A percentile compares a stretch with the other conserved stretches of the same genome.
phyloP scores from a whole-genome alignment of 2,113 vertebrate genomes.

The Ptychochromis oligacanthus region DNA sequence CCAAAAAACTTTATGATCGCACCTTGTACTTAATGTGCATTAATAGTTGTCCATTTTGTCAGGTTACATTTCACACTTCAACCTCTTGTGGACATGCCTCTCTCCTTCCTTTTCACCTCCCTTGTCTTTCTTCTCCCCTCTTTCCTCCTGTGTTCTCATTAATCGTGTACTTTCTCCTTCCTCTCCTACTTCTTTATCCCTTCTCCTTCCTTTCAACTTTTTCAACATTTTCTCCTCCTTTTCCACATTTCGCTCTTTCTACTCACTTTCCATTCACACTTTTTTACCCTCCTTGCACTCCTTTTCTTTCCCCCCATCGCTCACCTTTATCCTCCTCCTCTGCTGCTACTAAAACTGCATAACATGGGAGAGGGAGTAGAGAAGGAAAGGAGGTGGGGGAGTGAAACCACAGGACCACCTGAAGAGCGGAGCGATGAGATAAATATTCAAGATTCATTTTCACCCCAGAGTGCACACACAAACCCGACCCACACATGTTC shows the following conservation, averaged over 20 bases:
- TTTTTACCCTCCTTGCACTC: not conserved
- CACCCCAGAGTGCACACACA: slow-evolving; percentile 32
- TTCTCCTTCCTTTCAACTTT: not conserved
- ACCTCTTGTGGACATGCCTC: not conserved
- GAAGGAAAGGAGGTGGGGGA: not conserved
- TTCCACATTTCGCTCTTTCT: not conserved
- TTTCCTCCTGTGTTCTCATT: too few species aligned
- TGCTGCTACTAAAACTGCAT: not conserved
- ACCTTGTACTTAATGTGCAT: not conserved
- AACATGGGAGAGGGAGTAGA: not conserved
- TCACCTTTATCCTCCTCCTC: not conserved
- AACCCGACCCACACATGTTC: slow-evolving; percentile 44
- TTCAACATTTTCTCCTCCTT: not conserved
- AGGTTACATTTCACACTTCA: not conserved
- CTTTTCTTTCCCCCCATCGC: not conserved
- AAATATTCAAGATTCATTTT: slow-evolving; percentile 56
- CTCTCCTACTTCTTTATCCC: not conserved
- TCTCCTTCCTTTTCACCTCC: not conserved
- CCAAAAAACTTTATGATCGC: not conserved
- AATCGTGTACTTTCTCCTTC: too few species aligned
- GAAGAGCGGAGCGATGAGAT: slow-evolving; percentile 43
- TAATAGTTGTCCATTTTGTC: not conserved
- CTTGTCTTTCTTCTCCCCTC: too few species aligned
- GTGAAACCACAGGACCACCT: slow-evolving; percentile 61
- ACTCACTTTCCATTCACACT: not conserved